Evolutionary conservation across 2,888 invertebrate genomes (phyloP), one percentile per base, ranked within the genome.

Genomic region (Oscheius myriophilus): DNA sequence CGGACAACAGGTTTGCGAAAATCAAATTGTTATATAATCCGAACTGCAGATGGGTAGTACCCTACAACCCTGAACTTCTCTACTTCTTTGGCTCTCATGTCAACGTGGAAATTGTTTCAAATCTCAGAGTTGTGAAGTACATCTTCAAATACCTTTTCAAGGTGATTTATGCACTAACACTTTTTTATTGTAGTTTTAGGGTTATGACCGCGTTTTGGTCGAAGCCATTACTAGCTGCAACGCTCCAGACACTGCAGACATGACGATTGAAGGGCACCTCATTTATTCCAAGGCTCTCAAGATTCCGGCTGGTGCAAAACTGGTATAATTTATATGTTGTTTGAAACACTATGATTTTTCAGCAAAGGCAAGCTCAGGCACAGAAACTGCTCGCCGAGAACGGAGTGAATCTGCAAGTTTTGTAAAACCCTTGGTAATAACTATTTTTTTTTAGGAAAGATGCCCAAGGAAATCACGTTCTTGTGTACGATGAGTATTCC

Each of bases 111-210:
- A 42, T 69, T 0, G 59, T 69, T 11, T 33, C 26, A 3, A 46
- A 64, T 1, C n/a, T 69, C 23, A 43, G 25, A 7, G 51, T 53
- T 2, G 14, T 69, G 39, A 69, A 69, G n/a, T 65, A 69, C 11
- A 65, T 69, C 14, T 69, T 65, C 42, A 69, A 69, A 14, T 69
- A 69, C n/a, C 54, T 53, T 46, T 63, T 25, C 57, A 57, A 26
- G 63, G 33, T 33, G 9, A 33, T 33, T 33, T 33, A 6, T 9
- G 9, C 9, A 33, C 33, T 6, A 33, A 33, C 4, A n/a, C n/a
- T n/a, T 33, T 6, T 33, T 33, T 9, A 33, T 6, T 9, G 3
- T 33, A 6, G 3, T 9, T 33, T 33, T 33, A 70, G 51, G 66
- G 70, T 0, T 52, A 54, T 0, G 70, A 66, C 25, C 70, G 67